Evolutionary conservation across 2,888 invertebrate genomes (phyloP), one percentile per base, ranked within the genome.

Genomic region (Pollenia griseotomentosa): DNA sequence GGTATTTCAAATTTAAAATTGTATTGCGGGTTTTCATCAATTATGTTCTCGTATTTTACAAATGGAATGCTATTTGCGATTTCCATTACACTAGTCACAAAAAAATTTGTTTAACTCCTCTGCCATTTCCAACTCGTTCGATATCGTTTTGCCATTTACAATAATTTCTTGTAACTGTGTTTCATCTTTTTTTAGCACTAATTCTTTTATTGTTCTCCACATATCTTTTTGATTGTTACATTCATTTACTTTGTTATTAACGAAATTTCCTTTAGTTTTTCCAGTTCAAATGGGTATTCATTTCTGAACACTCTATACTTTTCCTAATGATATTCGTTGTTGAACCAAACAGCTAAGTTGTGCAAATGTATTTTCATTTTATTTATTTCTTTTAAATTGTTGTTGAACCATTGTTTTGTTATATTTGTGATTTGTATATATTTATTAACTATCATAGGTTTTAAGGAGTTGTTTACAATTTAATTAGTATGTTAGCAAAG

Each of bases 31-130:
- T 63, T 8, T 63, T 40, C 33, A n/a, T 40, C 33, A 33, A 33
- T 63, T 12, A 63, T 63, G 40, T 63, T n/a, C 9, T 59, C 23
- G n/a, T 63, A 40, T 63, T 10, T 42, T 63, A n/a, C 12, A 42
- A n/a, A 42, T 23, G 42, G 40, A 10, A 63, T 63, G 33, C 11
- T 63, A 33, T 33, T 33, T 33, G 33, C 33, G 33, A 33, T 33
- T 33, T 33, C 4, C 33, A 33, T 33, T 33, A 33, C 33, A 33
- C 33, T 33, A 33, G 33, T 33, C 5, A 33, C 33, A 33, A 33
- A 33, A n/a, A 33, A 33, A 33, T 33, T 33, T 33, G 33, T 33
- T 33, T 33, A 33, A 33, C 33, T 33, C 33, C 33, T 33, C 33
- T 33, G 33, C 33, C 4, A 33, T 33, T 33, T 33, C 33, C 33